Evolutionary conservation across 2,888 invertebrate genomes (phyloP).

Genomic region (Campoplex capitator): DNA sequence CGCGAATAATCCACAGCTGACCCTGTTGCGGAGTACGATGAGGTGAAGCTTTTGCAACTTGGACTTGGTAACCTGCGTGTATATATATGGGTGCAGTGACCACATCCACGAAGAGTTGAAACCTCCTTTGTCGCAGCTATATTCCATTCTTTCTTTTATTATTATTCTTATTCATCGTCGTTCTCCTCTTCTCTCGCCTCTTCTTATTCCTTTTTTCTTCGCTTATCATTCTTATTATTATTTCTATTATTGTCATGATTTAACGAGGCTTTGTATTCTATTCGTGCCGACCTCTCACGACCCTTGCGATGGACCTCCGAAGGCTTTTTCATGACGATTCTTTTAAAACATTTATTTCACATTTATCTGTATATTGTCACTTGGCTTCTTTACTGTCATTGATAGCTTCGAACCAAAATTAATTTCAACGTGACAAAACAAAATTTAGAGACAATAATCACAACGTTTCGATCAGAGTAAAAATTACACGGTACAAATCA

Average conservation of each 20-base stretch:
- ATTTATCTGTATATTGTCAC: conserved; percentile 10
- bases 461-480: too few species aligned
- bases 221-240: conserved; percentile 67
- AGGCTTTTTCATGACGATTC: conserved; percentile 64
- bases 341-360: conserved; percentile 59
- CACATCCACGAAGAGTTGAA: conserved; percentile 48
- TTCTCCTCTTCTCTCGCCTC: conserved; percentile 20
- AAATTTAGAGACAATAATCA: neutral
- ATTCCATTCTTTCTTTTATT: conserved; percentile 54
- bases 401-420: neutral
- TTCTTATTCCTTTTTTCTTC: conserved; percentile 51
- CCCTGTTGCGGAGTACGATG: conserved; percentile 40
- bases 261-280: conserved; percentile 79
- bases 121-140: conserved; percentile 47
- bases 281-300: conserved; percentile 68
- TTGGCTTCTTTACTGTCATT: neutral
- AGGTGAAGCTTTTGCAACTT: conserved; percentile 52
- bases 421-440: neutral
- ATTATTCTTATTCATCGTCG: conserved; percentile 58
- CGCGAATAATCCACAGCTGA: conserved; percentile 42
- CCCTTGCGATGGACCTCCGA: conserved; percentile 70
- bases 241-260: conserved; percentile 77
- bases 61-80: conserved; percentile 32
- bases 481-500: too few species aligned
- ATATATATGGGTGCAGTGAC: conserved; percentile 63